Evolutionary conservation across 2,888 invertebrate species (phyloP).

Genomic region (Tachystola acroxantha): DNA sequence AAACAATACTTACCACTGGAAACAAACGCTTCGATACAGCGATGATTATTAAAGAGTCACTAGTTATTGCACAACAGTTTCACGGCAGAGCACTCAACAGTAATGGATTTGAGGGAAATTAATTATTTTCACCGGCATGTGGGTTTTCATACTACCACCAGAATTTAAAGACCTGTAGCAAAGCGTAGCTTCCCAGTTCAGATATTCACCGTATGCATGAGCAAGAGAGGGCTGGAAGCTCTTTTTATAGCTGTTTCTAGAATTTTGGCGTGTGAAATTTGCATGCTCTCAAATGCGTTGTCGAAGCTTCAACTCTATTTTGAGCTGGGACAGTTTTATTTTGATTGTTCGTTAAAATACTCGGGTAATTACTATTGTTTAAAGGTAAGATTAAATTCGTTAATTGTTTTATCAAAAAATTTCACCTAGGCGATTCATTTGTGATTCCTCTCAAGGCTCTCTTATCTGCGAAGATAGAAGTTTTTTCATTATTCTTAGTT

Average conservation of each 20-base stretch:
- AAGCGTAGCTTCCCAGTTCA: too few relatives aligned
- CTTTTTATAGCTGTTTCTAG: conserved; percentile 2
- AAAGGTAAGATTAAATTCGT: too few relatives aligned
- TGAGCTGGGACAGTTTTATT: conserved; percentile 12
- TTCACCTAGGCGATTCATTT: too few relatives aligned
- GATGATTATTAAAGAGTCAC: conserved; percentile 21
- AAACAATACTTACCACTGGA: not conserved
- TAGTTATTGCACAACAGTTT: conserved; percentile 46
- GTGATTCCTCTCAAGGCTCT: too few relatives aligned
- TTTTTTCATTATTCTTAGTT: too few relatives aligned
- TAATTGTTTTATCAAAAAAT: too few relatives aligned
- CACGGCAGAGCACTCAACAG: conserved; percentile 41
- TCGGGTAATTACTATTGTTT: too few relatives aligned
- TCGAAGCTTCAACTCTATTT: conserved; percentile 18
- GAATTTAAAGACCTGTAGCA: not conserved
- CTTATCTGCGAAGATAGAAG: too few relatives aligned
- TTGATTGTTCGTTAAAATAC: conserved; percentile 10
- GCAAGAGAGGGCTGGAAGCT: too few relatives aligned
- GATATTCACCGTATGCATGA: too few relatives aligned
- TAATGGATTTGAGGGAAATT: conserved; percentile 60
- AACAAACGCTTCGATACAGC: not conserved
- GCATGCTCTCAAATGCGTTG: conserved; percentile 16
- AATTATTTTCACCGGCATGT: conserved; percentile 50
- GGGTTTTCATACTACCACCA: conserved; percentile 13
- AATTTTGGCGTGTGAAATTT: conserved; percentile 49